Evolutionary conservation across 1,140 invertebrate species (phyloP).

Genomic region (Agrilus planipennis): DNA sequence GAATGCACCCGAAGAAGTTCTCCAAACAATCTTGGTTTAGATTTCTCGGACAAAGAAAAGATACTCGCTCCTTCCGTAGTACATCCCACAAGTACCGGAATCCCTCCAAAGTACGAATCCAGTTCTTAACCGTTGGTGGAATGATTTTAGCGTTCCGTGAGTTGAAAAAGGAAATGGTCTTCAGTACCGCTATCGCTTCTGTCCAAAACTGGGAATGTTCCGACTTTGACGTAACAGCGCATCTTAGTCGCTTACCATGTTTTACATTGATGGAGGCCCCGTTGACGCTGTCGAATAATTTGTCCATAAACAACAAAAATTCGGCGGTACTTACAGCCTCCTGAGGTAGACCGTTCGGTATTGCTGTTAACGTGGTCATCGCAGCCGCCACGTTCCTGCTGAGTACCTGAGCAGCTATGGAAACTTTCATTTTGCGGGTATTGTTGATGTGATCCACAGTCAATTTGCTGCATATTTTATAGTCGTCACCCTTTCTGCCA

Average conservation of each 20-base stretch:
- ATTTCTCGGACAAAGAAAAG: constrained; percentile 4
- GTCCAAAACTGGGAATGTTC: constrained; percentile 21
- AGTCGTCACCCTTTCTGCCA: no score
- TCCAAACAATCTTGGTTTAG: constrained; percentile 7
- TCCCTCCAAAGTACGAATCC: constrained; percentile 23
- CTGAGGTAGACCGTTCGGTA: no score
- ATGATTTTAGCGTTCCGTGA: constrained; percentile 10
- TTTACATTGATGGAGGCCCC: constrained; percentile 11
- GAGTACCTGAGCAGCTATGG: no score
- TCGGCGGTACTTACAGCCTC: constrained; percentile 23
- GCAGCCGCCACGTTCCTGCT: no score
- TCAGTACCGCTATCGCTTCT: constrained; percentile 14
- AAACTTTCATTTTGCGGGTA: no score
- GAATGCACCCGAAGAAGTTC: constrained; percentile 6
- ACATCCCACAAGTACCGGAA: constrained; percentile 15
- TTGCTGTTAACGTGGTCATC: no score
- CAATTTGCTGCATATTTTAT: no score
- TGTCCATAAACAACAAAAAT: constrained; percentile 21
- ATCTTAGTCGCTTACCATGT: constrained; percentile 21
- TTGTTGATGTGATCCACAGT: no score
- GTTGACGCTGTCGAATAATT: constrained; percentile 26
- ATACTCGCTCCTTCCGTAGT: not conserved
- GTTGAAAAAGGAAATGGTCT: constrained; percentile 21
- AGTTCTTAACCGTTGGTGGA: constrained; percentile 24
- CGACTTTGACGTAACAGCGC: constrained; percentile 18